Conservation (phyloP, 2,888 invertebrate species). For the Graphium colonna region DNA sequence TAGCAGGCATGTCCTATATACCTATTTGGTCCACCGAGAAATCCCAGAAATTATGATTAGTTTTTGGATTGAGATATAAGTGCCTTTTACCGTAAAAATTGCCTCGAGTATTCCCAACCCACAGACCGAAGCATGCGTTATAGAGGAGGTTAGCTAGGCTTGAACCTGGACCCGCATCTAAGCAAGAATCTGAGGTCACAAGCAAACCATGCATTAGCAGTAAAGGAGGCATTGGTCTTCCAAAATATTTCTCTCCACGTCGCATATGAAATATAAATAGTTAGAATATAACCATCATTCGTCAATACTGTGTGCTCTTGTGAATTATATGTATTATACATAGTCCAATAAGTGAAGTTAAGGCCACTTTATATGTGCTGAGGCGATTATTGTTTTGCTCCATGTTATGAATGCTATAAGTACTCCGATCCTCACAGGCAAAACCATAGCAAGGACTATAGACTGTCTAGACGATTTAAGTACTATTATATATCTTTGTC, state of each 20-base stretch:
- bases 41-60: conserved; percentile 70
- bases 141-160: conserved; percentile 56
- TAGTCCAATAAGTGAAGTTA: conserved; percentile 32
- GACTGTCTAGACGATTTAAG: too few relatives aligned
- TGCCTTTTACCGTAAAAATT: conserved; percentile 82
- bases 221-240: conserved; percentile 33
- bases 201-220: conserved; percentile 51
- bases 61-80: conserved; percentile 52
- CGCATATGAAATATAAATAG: conserved; percentile 38
- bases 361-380: too few relatives aligned
- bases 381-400: too few relatives aligned
- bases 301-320: too few relatives aligned
- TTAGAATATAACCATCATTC: conserved; percentile 14
- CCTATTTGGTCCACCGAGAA: conserved; percentile 87
- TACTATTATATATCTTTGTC: too few relatives aligned
- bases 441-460: too few relatives aligned
- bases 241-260: conserved; percentile 34
- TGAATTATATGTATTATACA: conserved; percentile 34
- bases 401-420: too few relatives aligned
- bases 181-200: conserved; percentile 51
- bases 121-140: conserved; percentile 77
- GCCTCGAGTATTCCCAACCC: conserved; percentile 76
- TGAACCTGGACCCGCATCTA: conserved; percentile 39
- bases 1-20: conserved; percentile 84
- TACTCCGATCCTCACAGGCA: too few relatives aligned